These are phyloP conservation scores for Trematomus loennbergii DNA, from an alignment of 2,113 vertebrate genomes.

Conservation along the genomic window DNA sequence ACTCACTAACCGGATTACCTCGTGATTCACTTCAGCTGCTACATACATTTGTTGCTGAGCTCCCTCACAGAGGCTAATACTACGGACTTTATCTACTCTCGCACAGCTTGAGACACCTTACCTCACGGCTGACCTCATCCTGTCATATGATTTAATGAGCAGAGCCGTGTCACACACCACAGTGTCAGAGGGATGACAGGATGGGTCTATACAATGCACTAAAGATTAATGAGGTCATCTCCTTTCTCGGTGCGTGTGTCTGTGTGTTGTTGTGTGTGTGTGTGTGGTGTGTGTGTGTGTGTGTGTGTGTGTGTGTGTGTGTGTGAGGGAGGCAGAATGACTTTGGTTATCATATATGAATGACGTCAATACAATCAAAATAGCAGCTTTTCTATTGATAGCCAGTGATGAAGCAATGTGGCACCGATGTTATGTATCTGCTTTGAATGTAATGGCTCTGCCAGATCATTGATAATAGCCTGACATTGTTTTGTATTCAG, in stretches of 20 bases:
- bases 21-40: constrained; percentile 67
- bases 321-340: constrained; percentile 42
- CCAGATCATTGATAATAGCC: constrained; percentile 48
- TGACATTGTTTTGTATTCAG: constrained; percentile 49
- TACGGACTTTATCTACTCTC: constrained; percentile 69
- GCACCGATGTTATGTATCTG: constrained; percentile 45
- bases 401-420: constrained; percentile 32
- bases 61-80: constrained; percentile 31
- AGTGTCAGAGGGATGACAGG: constrained; percentile 66
- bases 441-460: constrained; percentile 43
- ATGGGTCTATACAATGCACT: constrained; percentile 64
- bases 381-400: constrained; percentile 46
- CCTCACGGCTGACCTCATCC: constrained; percentile 77
- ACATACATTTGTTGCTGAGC: constrained; percentile 47
- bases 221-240: constrained; percentile 82
- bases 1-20: constrained; percentile 51
- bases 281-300: constrained; percentile 17
- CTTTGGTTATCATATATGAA: constrained; percentile 56
- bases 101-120: constrained; percentile 72
- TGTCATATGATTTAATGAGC: constrained; percentile 81
- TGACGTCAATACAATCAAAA: constrained; percentile 56
- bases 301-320: constrained; percentile 11
- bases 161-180: constrained; percentile 71
- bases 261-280: constrained; percentile 10
- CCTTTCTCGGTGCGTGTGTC: constrained; percentile 15